Base-by-base conservation (phyloP, 2,888 invertebrate genomes). In the Epicampocera succincta region DNA sequence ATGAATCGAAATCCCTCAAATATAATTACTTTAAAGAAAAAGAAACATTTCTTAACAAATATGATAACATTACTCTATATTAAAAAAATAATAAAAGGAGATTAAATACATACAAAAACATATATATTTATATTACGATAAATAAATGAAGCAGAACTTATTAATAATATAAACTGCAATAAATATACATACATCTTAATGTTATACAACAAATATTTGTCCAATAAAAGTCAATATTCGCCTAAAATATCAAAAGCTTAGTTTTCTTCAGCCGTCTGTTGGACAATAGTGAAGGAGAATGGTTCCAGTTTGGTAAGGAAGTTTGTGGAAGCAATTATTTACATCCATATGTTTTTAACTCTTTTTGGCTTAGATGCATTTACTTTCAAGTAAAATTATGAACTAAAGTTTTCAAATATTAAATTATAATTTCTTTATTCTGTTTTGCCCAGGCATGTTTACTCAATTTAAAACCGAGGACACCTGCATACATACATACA, bases 161-260 rank as follows among this genome's bases (percentile, higher is more conserved):
- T n/a, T n/a, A n/a, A n/a, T n/a, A 52, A 42, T 68, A 60, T 40
- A 65, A 46, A 25, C 66, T 77, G 76, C 78, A 77, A 82, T 80
- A 80, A 80, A 74, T 78, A 84, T 77, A 74, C 65, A 83, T 74
- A 75, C 58, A 80, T 82, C 65, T 82, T 48, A 82, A 82, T 82
- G 82, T 82, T 82, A 81, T 77, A 69, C 60, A 78, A 82, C 40
- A 74, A 71, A 71, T 82, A 78, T 74, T 82, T 82, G 82, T 82
- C 82, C 82, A 82, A 82, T 82, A 82, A 82, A 82, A 82, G 78
- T 82, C 74, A 82, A 82, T 82, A 82, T 78, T 71, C 78, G 78
- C 74, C 71, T 78, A 79, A 66, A 79, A 60, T 50, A 50, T 33
- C 19, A 0, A n/a, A 42, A 17, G 11, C 1, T 25, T 25, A 12